Conservation (phyloP, 2,888 invertebrate species). For the Cybosia mesomella region DNA sequence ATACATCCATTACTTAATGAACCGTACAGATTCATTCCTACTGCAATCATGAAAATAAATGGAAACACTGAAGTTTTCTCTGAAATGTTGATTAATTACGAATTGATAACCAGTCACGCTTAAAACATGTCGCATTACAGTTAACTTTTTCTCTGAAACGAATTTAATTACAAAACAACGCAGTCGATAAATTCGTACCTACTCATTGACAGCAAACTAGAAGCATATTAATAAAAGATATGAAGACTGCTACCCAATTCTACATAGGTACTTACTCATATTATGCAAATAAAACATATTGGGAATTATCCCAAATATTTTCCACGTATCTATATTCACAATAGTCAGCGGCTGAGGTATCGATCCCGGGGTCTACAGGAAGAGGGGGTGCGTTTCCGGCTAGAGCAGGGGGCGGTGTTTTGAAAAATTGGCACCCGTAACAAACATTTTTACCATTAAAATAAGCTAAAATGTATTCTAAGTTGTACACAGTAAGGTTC, state of each 20-base stretch:
- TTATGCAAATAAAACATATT: background rate
- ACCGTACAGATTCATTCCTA: background rate
- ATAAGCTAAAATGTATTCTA: slow-evolving; percentile 62
- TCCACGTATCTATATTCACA: slow-evolving; percentile 69
- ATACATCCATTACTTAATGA: background rate
- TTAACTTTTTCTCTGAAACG: slow-evolving; percentile 9
- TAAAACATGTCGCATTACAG: slow-evolving; percentile 3
- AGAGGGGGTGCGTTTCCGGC: slow-evolving; percentile 79
- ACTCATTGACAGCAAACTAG: too few relatives aligned
- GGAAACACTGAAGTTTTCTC: background rate
- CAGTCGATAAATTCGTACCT: background rate
- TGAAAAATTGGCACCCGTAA: slow-evolving; percentile 85
- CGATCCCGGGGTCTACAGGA: slow-evolving; percentile 83
- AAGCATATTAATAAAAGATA: too few relatives aligned
- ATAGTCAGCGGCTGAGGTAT: slow-evolving; percentile 73
- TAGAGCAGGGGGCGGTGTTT: slow-evolving; percentile 75
- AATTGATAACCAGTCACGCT: slow-evolving; percentile 9
- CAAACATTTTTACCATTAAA: slow-evolving; percentile 59
- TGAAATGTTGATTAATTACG: background rate
- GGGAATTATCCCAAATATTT: slow-evolving; percentile 56
- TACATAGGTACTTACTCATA: background rate
- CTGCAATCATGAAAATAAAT: background rate
- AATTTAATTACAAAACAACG: background rate
- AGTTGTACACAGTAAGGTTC: slow-evolving; percentile 47
- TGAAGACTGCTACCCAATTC: too few relatives aligned